Conservation (phyloP, 2,797 vertebrate genomes). For the Phrynocephalus vlangalii region DNA sequence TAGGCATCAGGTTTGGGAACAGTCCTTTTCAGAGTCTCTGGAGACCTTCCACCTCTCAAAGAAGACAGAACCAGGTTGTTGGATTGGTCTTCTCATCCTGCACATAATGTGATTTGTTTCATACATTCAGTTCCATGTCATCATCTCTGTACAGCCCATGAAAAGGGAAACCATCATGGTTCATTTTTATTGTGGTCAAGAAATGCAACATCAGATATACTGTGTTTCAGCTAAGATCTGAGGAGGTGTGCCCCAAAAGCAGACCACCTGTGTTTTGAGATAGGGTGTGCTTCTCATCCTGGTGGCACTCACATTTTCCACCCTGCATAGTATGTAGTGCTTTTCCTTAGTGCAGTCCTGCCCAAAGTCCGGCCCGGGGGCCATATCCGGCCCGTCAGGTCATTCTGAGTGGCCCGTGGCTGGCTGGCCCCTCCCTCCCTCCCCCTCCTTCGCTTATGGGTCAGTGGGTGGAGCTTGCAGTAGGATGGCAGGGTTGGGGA, state of each 20-base stretch:
- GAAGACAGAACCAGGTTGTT: not conserved
- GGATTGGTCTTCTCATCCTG: not conserved
- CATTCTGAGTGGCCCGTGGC: no score
- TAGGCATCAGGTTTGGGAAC: not conserved
- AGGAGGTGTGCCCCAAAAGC: not conserved
- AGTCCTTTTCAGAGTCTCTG: not conserved
- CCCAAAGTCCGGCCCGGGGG: no score
- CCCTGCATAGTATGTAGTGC: not conserved
- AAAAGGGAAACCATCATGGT: not conserved
- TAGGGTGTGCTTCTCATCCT: not conserved
- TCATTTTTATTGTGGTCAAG: not conserved
- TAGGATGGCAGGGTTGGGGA: no score
- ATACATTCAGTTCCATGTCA: not conserved
- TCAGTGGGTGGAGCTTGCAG: no score
- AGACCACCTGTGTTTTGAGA: not conserved
- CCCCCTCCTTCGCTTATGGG: no score
- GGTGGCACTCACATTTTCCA: not conserved
- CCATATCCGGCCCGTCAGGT: no score
- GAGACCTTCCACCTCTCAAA: no score
- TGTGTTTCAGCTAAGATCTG: not conserved
- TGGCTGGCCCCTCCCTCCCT: no score
- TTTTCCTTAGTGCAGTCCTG: not conserved
- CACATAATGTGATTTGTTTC: not conserved
- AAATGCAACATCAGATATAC: no score
- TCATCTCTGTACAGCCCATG: not conserved